phyloP scores from a whole-genome alignment of 1,140 invertebrate genomes.

The Brachionus manjavacas region DNA sequence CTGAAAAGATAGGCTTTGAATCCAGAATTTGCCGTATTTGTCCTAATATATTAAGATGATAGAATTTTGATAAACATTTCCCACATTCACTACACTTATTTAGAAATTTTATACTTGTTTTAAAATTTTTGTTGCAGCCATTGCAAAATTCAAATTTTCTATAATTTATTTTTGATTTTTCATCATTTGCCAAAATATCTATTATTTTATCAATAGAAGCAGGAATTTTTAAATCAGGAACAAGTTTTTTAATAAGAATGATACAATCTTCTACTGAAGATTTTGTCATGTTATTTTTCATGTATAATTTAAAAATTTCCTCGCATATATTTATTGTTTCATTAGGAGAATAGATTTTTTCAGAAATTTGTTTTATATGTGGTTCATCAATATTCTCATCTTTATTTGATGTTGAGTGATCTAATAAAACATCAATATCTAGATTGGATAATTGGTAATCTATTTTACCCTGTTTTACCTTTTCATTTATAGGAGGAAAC shows the following conservation, averaged over 20 bases:
- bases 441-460: background rate
- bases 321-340: no score
- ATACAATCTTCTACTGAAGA: background rate
- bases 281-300: background rate
- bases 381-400: no score
- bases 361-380: no score
- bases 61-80: no score
- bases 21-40: background rate
- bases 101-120: background rate
- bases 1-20: background rate
- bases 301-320: background rate
- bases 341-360: no score
- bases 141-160: background rate
- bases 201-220: no score
- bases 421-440: background rate
- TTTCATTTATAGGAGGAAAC: no score
- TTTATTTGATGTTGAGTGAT: background rate
- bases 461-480: background rate
- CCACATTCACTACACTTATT: no score
- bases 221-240: no score
- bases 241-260: background rate
- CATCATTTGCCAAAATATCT: background rate
- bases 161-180: background rate
- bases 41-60: background rate
- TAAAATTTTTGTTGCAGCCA: background rate